Evolutionary conservation across 2,113 vertebrate species (phyloP), one percentile per base, ranked within the genome.

Genomic region (Lates calcarifer): DNA sequence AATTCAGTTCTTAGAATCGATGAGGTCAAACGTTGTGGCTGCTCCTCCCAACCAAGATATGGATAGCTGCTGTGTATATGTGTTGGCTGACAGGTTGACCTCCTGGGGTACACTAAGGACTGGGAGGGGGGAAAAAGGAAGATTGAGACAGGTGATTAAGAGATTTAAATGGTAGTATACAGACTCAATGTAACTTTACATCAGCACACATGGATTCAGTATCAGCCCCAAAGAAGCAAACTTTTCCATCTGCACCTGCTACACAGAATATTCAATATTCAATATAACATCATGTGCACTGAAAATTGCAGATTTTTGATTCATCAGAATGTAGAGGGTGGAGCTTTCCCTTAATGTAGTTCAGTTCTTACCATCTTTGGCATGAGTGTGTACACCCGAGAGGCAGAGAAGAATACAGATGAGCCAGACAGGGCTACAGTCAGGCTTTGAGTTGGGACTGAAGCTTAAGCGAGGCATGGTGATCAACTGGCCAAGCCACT

Each of bases 1-100:
- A 95, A 43, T 68, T 96, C 95, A 20, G 93, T 94, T 85, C 90
- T 88, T 24, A 92, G 77, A 56, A 96, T 93, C 73, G n/a, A 93
- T 71, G 61, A 95, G 49, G 82, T 95, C 94, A 73, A 94, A 95
- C 10, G 83, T 79, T 1, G 84, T 60, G 12, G 77, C 87, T 9
- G 26, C 39, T 56, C 92, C 90, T 41, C 92, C 92, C 17, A 73
- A 58, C 95, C 95, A 96, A 49, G 91, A 91, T 65, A 96, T 74
- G 39, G 76, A 84, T 1, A 96, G 85, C 6, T 91, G 87, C 84
- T 92, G 93, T 13, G 74, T 73, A 0, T 1, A 0, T 6, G 2
- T 2, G 74, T 93, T 24, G 5, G 81, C 0, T 20, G 86, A 84
- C 75, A 95, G 69, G 1, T 20, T 90, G 79, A 96, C 78, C 39